Percentiles rank a stretch among this genome's conserved stretches.
Conservation (phyloP, 2,888 invertebrate species). For the Tromatobia lineatoria region DNA sequence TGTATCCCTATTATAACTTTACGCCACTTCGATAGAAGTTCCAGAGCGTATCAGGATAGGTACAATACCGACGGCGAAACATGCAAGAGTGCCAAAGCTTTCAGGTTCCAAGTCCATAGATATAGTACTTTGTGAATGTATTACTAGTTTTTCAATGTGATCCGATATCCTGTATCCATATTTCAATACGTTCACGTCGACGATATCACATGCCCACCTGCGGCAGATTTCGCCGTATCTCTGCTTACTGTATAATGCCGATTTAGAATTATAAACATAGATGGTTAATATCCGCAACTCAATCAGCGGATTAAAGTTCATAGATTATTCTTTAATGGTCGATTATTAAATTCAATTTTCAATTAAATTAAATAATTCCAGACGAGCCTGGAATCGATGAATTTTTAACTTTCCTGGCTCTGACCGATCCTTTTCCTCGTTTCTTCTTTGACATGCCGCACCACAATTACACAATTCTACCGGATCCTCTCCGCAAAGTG, state of each 20-base stretch:
- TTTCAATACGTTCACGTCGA: constrained; percentile 1
- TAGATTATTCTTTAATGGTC: no score
- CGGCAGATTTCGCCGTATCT: neutral
- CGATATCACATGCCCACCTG: neutral
- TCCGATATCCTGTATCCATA: constrained; percentile 17
- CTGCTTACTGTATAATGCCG: neutral
- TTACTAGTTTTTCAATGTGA: neutral
- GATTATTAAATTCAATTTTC: neutral
- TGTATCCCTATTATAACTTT: constrained; percentile 65
- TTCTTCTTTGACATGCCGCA: neutral
- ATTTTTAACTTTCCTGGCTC: neutral
- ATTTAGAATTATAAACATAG: neutral
- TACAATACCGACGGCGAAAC: neutral
- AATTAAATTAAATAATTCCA: neutral
- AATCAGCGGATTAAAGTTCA: neutral
- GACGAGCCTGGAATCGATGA: neutral
- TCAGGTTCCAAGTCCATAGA: neutral
- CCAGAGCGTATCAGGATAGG: constrained; percentile 5
- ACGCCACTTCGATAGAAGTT: constrained; percentile 48
- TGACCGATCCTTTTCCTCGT: neutral
- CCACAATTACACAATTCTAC: neutral
- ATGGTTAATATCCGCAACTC: neutral
- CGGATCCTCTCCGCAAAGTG: constrained; percentile 33
- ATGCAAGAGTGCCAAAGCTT: neutral
- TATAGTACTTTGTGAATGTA: neutral